Base-by-base conservation (phyloP, 2,797 vertebrate species). In the Enteromius anoplus region DNA sequence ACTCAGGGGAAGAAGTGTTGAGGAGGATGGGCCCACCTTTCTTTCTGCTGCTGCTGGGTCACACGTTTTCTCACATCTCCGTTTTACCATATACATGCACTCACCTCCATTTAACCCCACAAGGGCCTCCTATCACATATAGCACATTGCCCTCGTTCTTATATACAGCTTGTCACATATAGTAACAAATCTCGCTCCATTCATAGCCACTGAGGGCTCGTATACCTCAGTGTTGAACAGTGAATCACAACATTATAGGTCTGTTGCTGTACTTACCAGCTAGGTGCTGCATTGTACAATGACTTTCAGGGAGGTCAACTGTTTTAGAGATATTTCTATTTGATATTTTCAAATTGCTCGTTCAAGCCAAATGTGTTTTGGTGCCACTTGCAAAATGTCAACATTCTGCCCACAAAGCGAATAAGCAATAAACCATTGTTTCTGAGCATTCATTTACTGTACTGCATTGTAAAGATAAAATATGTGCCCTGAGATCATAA, bases 11-110 rank as follows among this genome's bases (percentile, higher is more conserved):
- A 87, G 87, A 85, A 34, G 77, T 84, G 89, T 87, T 87, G 85
- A 83, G 86, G 81, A 85, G 76, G 85, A 90, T 83, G 88, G 81
- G 86, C 87, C 87, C 88, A 91, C 87, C 89, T 93, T 88, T 80
- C 68, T 86, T 88, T 86, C 84, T 86, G 88, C 81, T 88, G 72
- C 70, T 81, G 89, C 73, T 82, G 81, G 58, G 75, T 80, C 70
- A 29, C 2, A 2, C 69, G 45, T 86, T 78, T 75, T 79, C 45
- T 73, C 72, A 12, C 17, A 47, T 85, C 66, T 80, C 78, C 49
- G 34, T 77, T 77, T 68, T 69, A 69, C 6, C 19, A 4, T 58
- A 55, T 49, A 37, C 21, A 72, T 3, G 32, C 65, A 70, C 32
- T 77, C 5, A 62, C 78, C 68, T 51, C 34, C 23, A 14, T 55